Conservation (phyloP, 2,113 vertebrate species). For the Calidris pugnax region DNA sequence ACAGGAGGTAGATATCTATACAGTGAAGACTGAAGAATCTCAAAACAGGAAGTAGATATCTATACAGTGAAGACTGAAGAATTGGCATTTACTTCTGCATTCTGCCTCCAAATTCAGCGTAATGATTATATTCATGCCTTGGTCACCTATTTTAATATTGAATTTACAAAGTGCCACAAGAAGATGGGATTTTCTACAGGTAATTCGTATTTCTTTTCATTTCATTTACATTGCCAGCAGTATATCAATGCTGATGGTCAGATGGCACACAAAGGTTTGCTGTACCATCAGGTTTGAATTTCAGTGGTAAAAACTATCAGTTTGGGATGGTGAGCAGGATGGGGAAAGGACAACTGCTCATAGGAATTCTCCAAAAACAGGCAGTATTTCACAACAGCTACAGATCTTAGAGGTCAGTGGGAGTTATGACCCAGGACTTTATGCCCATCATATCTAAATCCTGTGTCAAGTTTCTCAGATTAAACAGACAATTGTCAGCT, state of each 20-base stretch:
- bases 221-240: neutral
- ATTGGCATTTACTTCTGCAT: conserved; percentile 89
- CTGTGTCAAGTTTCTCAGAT: neutral
- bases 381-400: neutral
- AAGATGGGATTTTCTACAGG: conserved; percentile 98
- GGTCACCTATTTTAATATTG: conserved; percentile 97
- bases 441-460: neutral
- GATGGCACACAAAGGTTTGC: neutral
- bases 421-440: neutral
- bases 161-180: conserved; percentile 99
- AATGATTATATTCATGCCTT: conserved; percentile 96
- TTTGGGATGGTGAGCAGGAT: neutral
- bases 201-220: conserved; percentile 37
- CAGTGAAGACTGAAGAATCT: conserved; percentile 89
- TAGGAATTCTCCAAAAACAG: neutral
- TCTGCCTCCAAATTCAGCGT: conserved; percentile 95
- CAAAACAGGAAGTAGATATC: too few species aligned
- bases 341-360: neutral
- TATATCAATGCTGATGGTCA: neutral
- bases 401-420: neutral
- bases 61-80: conserved; percentile 87
- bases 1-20: conserved; percentile 84
- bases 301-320: neutral
- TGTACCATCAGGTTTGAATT: neutral
- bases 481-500: neutral